Percentiles rank a stretch among this genome's conserved stretches.
phyloP scores from a whole-genome alignment of 2,888 invertebrate species.

The Ophion slaviceki region DNA sequence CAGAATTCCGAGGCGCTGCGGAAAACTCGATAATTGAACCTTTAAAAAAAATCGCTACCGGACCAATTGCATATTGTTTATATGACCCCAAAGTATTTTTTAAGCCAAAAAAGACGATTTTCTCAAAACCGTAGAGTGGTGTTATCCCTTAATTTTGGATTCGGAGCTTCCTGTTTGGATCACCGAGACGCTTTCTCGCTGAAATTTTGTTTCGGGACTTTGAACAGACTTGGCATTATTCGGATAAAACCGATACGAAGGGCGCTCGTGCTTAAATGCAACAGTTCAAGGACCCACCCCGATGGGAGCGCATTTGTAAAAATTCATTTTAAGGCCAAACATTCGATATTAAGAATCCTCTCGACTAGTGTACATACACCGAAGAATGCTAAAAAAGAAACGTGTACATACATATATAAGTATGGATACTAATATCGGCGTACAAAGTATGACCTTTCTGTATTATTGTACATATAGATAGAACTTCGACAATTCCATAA shows the following conservation, averaged over 20 bases:
- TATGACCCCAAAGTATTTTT: too few species aligned
- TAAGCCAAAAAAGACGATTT: too few species aligned
- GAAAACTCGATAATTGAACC: too few species aligned
- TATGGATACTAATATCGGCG: background rate
- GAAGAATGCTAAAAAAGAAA: background rate
- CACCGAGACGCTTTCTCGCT: background rate
- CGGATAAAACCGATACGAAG: background rate
- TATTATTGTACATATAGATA: constrained; percentile 21
- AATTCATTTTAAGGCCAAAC: constrained; percentile 38
- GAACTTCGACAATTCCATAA: background rate
- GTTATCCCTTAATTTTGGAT: too few species aligned
- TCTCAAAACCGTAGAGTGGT: too few species aligned
- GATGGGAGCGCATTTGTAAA: constrained; percentile 32
- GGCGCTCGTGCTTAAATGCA: background rate
- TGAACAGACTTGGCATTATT: background rate
- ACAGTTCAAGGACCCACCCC: background rate
- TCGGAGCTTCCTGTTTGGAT: too few species aligned
- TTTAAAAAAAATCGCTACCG: too few species aligned
- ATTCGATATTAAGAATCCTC: constrained; percentile 3
- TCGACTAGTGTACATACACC: constrained; percentile 37
- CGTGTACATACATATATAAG: constrained; percentile 47
- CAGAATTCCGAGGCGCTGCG: too few species aligned
- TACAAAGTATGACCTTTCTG: constrained; percentile 12
- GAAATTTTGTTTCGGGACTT: constrained; percentile 11
- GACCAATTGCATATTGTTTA: too few species aligned